Conservation (phyloP, 1,140 invertebrate genomes). For the Planococcus citri region DNA sequence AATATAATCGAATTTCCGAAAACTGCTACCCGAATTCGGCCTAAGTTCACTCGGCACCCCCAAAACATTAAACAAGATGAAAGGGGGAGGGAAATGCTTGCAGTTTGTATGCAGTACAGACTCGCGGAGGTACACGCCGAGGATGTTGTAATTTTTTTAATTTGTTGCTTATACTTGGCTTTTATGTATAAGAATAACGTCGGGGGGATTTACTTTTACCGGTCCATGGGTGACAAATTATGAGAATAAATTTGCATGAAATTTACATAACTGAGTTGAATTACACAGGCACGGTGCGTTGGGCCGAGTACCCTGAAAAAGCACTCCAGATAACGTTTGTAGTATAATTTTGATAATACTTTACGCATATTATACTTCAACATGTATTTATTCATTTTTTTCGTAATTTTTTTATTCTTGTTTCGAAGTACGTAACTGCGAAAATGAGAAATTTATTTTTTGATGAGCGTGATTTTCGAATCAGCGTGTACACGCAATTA, state of each 20-base stretch:
- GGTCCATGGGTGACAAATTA: constrained; percentile 14
- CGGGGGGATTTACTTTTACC: background rate
- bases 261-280: constrained; percentile 12
- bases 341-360: constrained; percentile 12
- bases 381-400: background rate
- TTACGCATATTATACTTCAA: background rate
- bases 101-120: no score
- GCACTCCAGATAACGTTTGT: background rate
- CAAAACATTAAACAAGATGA: no score
- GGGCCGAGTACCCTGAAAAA: background rate
- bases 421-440: no score
- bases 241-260: constrained; percentile 18
- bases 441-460: constrained; percentile 10
- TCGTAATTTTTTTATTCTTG: background rate
- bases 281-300: background rate
- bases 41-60: no score
- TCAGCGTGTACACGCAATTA: background rate
- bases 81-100: no score
- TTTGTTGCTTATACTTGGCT: background rate
- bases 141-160: background rate
- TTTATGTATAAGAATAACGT: background rate
- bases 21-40: no score
- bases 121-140: no score
- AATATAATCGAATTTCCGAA: no score
- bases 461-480: background rate